Evolutionary conservation across 2,113 vertebrate species (phyloP).

Genomic region (Poeciliopsis prolifica): DNA sequence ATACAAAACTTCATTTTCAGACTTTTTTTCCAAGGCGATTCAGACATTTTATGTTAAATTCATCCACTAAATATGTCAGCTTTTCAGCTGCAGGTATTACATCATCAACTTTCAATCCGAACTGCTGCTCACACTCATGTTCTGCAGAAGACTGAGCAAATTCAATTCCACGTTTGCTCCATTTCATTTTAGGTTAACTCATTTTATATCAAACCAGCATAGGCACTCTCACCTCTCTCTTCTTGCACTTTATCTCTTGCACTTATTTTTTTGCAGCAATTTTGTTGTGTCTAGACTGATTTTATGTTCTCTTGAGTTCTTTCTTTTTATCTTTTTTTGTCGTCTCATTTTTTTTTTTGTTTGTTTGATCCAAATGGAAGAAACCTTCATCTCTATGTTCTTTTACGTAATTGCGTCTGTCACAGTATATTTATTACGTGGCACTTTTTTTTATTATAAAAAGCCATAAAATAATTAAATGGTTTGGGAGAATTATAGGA

Average conservation of each 20-base stretch:
- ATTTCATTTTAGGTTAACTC: slow-evolving; percentile 38
- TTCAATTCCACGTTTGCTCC: slow-evolving; percentile 28
- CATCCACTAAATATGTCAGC: not conserved
- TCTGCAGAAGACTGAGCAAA: slow-evolving; percentile 21
- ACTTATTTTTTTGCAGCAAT: slow-evolving; percentile 8
- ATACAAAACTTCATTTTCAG: not conserved
- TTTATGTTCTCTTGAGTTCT: slow-evolving; percentile 30
- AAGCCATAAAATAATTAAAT: slow-evolving; percentile 3
- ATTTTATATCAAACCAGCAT: slow-evolving; percentile 23
- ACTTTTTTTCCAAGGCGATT: not conserved
- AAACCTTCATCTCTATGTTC: not conserved
- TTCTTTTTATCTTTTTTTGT: not conserved
- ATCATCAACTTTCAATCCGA: slow-evolving; percentile 2
- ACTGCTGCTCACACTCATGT: not conserved
- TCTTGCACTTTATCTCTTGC: slow-evolving; percentile 27
- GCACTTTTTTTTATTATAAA: not conserved
- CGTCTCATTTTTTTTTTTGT: not conserved
- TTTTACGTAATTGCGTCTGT: not conserved
- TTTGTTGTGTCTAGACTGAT: slow-evolving; percentile 7
- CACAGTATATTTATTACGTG: not conserved
- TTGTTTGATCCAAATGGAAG: not conserved
- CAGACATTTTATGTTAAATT: not conserved
- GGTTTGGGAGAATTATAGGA: not conserved
- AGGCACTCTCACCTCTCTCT: slow-evolving; percentile 24
- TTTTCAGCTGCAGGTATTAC: slow-evolving; percentile 1